phyloP scores from a whole-genome alignment of 2,888 invertebrate species.

The Stenodera caucasica region DNA sequence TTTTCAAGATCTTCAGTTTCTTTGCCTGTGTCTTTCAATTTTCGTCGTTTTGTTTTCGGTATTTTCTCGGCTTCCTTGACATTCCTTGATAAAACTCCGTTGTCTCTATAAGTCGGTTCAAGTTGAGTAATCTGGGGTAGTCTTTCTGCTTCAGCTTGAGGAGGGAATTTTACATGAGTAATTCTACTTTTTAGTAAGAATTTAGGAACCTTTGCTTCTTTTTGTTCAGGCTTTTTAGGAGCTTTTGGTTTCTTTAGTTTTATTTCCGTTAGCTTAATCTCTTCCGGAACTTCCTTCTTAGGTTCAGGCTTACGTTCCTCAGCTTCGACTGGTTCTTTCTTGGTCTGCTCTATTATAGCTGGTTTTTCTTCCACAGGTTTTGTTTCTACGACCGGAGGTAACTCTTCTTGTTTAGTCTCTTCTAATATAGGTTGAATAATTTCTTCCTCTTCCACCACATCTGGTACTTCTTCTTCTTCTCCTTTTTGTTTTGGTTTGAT shows the following conservation, averaged over 20 bases:
- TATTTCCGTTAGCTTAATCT: slow-evolving; percentile 61
- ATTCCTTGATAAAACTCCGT: slow-evolving; percentile 58
- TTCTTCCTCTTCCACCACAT: slow-evolving; percentile 41
- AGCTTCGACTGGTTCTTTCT: slow-evolving; percentile 27
- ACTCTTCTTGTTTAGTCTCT: slow-evolving; percentile 47
- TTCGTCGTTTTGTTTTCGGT: slow-evolving; percentile 52
- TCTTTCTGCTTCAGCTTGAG: slow-evolving; percentile 47
- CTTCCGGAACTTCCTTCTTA: slow-evolving; percentile 38
- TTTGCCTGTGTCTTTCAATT: slow-evolving; percentile 48
- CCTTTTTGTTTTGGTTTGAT: slow-evolving; percentile 41
- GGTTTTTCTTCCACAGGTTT: slow-evolving; percentile 39
- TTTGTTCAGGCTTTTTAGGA: slow-evolving; percentile 47
- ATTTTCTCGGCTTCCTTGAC: slow-evolving; percentile 57
- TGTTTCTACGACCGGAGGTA: slow-evolving; percentile 32
- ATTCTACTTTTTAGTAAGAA: slow-evolving; percentile 58
- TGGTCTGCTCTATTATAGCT: slow-evolving; percentile 4
- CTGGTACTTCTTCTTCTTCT: slow-evolving; percentile 45
- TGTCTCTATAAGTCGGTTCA: slow-evolving; percentile 54
- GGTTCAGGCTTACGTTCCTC: slow-evolving; percentile 41
- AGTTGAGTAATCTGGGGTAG: slow-evolving; percentile 50
- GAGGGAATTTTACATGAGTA: slow-evolving; percentile 55
- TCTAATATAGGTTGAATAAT: slow-evolving; percentile 45
- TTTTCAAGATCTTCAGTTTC: slow-evolving; percentile 55
- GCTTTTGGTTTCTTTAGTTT: slow-evolving; percentile 54
- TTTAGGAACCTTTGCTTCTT: slow-evolving; percentile 53